Conservation (phyloP, 2,888 invertebrate genomes). For the Drosophila mimica region DNA sequence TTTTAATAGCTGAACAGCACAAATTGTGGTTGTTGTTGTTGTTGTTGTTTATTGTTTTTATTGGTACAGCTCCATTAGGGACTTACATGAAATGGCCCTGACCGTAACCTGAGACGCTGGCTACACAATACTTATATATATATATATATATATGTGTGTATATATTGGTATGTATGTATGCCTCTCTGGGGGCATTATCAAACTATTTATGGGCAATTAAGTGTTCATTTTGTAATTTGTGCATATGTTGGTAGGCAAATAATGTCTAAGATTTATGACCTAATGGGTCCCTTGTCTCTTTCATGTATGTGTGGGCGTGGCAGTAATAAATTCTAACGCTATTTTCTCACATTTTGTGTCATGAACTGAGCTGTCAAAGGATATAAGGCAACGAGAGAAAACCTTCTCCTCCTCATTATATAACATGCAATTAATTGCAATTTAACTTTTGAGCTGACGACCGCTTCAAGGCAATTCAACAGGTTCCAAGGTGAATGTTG, state of each 20-base stretch:
- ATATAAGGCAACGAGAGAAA: conserved; percentile 36
- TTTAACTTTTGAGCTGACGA: conserved; percentile 32
- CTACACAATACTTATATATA: neutral
- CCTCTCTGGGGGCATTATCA: conserved; percentile 55
- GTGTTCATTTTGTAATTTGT: conserved; percentile 71
- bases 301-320: conserved; percentile 23
- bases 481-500: conserved; percentile 70
- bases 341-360: conserved; percentile 62
- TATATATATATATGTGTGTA: neutral
- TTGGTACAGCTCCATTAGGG: conserved; percentile 38
- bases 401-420: conserved; percentile 49
- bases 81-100: conserved; percentile 34
- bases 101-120: conserved; percentile 62
- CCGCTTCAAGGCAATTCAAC: conserved; percentile 60
- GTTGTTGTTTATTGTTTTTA: conserved; percentile 22
- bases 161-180: neutral
- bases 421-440: conserved; percentile 65
- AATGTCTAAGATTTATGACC: conserved; percentile 67
- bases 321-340: conserved; percentile 54
- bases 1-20: conserved; percentile 50
- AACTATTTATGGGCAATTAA: conserved; percentile 75
- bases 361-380: conserved; percentile 52
- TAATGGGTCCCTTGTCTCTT: conserved; percentile 20
- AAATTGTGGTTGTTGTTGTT: conserved; percentile 16
- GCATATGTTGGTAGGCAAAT: conserved; percentile 66